These are phyloP conservation scores for Microcebus lehilahytsara DNA, from an alignment of 2,113 vertebrate species.

Conservation along the genomic window DNA sequence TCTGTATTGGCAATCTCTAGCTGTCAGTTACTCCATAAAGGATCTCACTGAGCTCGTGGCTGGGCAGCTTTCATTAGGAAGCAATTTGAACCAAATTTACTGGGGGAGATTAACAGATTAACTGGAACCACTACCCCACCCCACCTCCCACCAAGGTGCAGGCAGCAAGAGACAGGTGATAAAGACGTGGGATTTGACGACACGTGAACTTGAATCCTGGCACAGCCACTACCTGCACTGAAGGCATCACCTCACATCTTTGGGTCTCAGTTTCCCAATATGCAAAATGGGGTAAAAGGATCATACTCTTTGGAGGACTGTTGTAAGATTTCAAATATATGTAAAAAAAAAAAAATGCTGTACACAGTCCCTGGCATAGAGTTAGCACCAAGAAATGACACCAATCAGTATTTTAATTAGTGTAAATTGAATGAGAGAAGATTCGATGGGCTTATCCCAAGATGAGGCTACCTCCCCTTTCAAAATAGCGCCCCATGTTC, in stretches of 20 bases:
- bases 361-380: not conserved
- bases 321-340: not conserved
- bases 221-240: fast-evolving
- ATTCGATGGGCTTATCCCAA: not conserved
- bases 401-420: not conserved
- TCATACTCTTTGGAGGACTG: not conserved
- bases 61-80: slow-evolving; percentile 62
- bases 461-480: not conserved
- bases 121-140: not conserved
- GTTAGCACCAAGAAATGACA: not conserved
- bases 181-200: not conserved
- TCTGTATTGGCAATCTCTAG: slow-evolving; percentile 70
- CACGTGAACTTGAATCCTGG: fast-evolving
- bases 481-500: not conserved
- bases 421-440: not conserved
- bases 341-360: not conserved
- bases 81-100: slow-evolving; percentile 39
- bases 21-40: slow-evolving; percentile 59
- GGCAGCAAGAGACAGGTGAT: not conserved
- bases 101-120: not conserved
- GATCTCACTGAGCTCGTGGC: slow-evolving; percentile 48
- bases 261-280: not conserved
- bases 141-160: not conserved
- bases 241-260: not conserved
- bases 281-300: fast-evolving